Base-by-base conservation (phyloP, 2,888 invertebrate genomes). In the Aleiodes testaceus region DNA sequence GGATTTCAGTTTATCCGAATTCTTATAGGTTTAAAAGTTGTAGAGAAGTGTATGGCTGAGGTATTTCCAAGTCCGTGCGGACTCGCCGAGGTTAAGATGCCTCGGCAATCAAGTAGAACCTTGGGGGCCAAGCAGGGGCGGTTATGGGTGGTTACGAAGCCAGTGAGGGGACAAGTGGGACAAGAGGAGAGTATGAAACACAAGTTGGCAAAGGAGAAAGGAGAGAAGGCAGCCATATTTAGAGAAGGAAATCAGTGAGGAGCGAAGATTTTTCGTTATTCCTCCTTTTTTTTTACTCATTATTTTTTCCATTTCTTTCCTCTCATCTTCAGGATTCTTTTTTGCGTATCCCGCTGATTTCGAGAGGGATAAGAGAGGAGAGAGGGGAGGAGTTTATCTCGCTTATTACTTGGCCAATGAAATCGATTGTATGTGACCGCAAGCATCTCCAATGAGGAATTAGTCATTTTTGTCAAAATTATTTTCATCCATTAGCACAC, bases 61-160 rank as follows among this genome's bases (percentile, higher is more conserved):
- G 20, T 36, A 36, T 3, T 20, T n/a, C 7, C 16, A 63, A 77
- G 77, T 84, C 85, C 85, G 83, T 84, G 84, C 83, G 85, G 85
- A 85, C 75, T 73, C 20, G 73, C 75, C 73, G 86, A 84, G 86
- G 86, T 86, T 86, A 87, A 87, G 87, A 86, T 85, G 86, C 87
- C 85, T 85, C 81, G 84, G 86, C 87, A 86, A 87, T 87, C 87
- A 87, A 86, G 87, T 87, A 86, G 86, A 87, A 86, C 86, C 86
- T 85, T 82, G 84, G 82, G 83, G 82, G 26, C 26, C 84, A 82
- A 83, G 85, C 81, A 85, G 85, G 84, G 85, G 81, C 83, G 85
- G 85, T 84, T 85, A 85, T 83, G 84, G 84, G 84, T 84, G 84
- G 85, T 84, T 85, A 85, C 78, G 64, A 63, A 49, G 47, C 55